These are phyloP conservation scores for Lordiphosa collinella DNA, from an alignment of 1,140 invertebrate species.

Conservation along the genomic window DNA sequence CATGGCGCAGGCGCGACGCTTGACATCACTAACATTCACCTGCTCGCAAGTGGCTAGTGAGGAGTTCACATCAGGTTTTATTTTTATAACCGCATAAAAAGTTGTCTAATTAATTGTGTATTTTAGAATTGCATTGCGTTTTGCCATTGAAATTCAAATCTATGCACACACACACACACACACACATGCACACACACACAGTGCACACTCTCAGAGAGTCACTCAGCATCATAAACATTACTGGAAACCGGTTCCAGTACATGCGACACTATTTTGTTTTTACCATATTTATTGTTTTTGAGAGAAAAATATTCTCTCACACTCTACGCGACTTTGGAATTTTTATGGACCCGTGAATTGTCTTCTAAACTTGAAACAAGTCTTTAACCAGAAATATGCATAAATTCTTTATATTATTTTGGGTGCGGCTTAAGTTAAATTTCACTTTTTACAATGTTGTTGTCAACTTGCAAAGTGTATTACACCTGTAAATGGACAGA, in stretches of 20 bases:
- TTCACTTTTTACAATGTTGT: conserved; percentile 43
- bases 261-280: conserved; percentile 31
- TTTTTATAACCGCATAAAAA: conserved; percentile 18
- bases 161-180: conserved; percentile 17
- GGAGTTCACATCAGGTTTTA: conserved; percentile 9
- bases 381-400: conserved; percentile 24
- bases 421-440: conserved; percentile 21
- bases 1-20: conserved; percentile 50
- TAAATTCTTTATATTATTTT: conserved; percentile 21
- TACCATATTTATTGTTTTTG: conserved; percentile 20
- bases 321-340: conserved; percentile 37
- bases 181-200: background rate
- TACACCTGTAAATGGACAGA: conserved; percentile 10
- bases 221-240: conserved; percentile 57
- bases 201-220: background rate
- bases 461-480: conserved; percentile 26
- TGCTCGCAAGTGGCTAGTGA: background rate
- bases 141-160: conserved; percentile 52
- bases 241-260: conserved; percentile 60
- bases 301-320: conserved; percentile 25
- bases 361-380: conserved; percentile 47
- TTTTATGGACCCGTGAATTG: conserved; percentile 17
- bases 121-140: conserved; percentile 44
- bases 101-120: conserved; percentile 48
- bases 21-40: conserved; percentile 38